Base-by-base conservation (phyloP, 2,113 vertebrate species). In the Erythrolamprus reginae region DNA sequence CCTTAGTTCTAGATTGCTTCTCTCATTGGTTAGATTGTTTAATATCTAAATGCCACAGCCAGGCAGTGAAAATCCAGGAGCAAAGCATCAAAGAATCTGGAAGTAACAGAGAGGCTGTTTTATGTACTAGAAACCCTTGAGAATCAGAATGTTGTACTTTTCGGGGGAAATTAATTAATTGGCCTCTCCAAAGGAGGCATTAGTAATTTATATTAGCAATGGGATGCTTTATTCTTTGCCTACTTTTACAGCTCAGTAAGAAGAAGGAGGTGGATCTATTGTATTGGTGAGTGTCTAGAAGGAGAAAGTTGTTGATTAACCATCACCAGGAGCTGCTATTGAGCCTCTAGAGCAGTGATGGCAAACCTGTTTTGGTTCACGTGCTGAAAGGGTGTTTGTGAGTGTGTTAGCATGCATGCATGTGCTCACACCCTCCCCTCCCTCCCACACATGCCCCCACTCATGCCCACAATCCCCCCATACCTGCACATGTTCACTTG, bases 131-230 rank as follows among this genome's bases (percentile, higher is more conserved):
- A 53, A 55, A 42, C 86, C 86, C 51, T 38, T 56, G 86, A 91
- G 84, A 86, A 84, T 70, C 3, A 58, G 28, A 56, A 45, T 19
- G 86, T 48, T 82, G 51, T 45, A 58, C 70, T 91, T 83, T 88
- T 77, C 38, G 4, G 23, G 90, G 86, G 52, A 55, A 88, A 88
- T 87, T 91, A 88, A 91, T 88, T 88, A 91, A 88, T 88, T 56
- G 87, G 70, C 33, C 53, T 58, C 52, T 88, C 86, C 1, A 23
- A 50, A 51, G 70, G 52, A 88, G n/a, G 53, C 70, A 88, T 91
- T 42, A 83, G 83, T 91, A 88, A 91, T 91, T 91, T 88, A 91
- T 88, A 61, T 82, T 38, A 88, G 52, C 90, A 61, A 77, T 58
- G 52, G 86, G 86, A 61, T 3, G 9, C 45, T 33, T 4, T 58